Conservation (phyloP, 2,113 vertebrate species). For the Sapajus apella region DNA sequence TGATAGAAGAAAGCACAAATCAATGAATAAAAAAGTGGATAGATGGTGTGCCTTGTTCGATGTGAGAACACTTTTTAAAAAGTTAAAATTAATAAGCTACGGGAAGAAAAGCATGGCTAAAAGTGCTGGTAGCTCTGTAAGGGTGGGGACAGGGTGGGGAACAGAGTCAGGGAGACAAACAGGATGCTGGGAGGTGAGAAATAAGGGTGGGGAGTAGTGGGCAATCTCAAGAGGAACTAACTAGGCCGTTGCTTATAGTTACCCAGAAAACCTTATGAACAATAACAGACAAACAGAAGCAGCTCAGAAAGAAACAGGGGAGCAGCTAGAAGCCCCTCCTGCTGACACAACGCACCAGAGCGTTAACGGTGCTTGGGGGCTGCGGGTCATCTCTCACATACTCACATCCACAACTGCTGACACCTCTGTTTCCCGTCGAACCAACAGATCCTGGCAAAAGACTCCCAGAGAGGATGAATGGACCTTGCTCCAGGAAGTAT, state of each 20-base stretch:
- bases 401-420: not conserved
- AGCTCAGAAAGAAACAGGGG: not conserved
- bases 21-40: not conserved
- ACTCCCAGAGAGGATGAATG: not conserved
- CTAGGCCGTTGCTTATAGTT: conserved; percentile 77
- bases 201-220: conserved; percentile 77
- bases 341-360: accelerated
- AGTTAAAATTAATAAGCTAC: not conserved
- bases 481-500: conserved; percentile 59
- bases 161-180: conserved; percentile 74
- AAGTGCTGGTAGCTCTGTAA: not conserved
- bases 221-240: conserved; percentile 77
- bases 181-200: conserved; percentile 79
- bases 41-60: not conserved
- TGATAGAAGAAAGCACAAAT: not conserved
- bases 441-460: conserved; percentile 31
- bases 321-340: not conserved
- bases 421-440: not conserved
- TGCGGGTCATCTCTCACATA: not conserved
- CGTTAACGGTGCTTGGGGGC: not conserved
- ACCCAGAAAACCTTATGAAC: conserved; percentile 70
- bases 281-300: conserved; percentile 68
- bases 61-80: conserved; percentile 14
- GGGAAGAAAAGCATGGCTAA: conserved; percentile 43
- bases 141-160: conserved; percentile 59